Evolutionary conservation across 37 sponge, comb jelly and placozoan genomes (phyloP).

Genomic region (Aplysina aerophoba): DNA sequence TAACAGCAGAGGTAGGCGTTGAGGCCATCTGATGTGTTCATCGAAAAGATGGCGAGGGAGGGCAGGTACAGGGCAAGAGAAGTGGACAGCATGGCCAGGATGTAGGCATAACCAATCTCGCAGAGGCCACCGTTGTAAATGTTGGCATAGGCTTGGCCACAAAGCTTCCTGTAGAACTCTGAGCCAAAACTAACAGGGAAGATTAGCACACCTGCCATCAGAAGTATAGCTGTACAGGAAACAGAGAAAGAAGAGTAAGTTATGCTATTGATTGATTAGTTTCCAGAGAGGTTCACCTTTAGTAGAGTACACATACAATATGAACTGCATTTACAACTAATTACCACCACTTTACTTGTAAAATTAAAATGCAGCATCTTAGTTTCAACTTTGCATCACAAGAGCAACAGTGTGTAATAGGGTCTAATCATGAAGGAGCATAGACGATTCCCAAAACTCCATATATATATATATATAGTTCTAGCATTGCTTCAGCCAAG

Average conservation of each 20-base stretch:
- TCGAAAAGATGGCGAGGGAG: conserved; percentile 71
- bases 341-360: too few species aligned
- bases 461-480: too few species aligned
- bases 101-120: conserved; percentile 56
- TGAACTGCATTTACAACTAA: too few species aligned
- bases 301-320: too few species aligned
- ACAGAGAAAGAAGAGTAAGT: not conserved
- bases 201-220: conserved; percentile 50
- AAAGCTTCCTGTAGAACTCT: conserved; percentile 56
- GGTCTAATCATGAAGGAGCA: too few species aligned
- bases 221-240: conserved; percentile 39
- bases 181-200: conserved; percentile 71
- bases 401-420: too few species aligned
- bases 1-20: conserved; percentile 68
- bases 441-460: too few species aligned
- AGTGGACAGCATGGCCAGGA: conserved; percentile 64
- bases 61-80: conserved; percentile 71
- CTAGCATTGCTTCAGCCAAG: too few species aligned
- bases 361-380: too few species aligned
- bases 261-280: not conserved
- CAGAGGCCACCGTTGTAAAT: conserved; percentile 67
- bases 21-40: conserved; percentile 81
- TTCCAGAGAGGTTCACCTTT: not conserved
- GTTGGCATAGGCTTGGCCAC: conserved; percentile 43
- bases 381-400: too few species aligned